Percentiles rank a stretch among this genome's conserved stretches.
phyloP scores from a whole-genome alignment of 2,113 vertebrate genomes.

The Haemorhous mexicanus region DNA sequence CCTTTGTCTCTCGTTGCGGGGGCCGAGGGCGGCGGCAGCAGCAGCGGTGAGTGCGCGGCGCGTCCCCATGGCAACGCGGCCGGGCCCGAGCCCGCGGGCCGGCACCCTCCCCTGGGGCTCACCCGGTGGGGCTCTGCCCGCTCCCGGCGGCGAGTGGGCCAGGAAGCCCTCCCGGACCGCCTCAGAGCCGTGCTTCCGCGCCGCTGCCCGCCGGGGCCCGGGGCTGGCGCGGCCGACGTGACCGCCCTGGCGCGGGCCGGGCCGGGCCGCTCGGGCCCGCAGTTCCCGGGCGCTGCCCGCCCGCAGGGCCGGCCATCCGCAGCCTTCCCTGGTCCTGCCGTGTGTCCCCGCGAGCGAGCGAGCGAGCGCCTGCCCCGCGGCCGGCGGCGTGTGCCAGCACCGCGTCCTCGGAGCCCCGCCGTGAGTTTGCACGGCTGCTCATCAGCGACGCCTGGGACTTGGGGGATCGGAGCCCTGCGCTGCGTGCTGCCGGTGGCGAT shows the following conservation, averaged over 20 bases:
- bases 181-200: too few species aligned
- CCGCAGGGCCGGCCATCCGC: background rate
- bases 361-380: background rate
- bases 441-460: fast-evolving
- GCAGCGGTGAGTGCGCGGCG: background rate
- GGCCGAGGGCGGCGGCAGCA: background rate
- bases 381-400: background rate
- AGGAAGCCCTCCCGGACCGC: fast-evolving
- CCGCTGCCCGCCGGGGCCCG: background rate
- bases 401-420: background rate
- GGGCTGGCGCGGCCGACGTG: background rate
- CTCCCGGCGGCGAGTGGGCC: background rate
- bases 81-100: background rate
- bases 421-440: background rate
- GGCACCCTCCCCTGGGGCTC: fast-evolving
- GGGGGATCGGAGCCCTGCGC: fast-evolving
- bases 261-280: background rate
- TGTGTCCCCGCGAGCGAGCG: fast-evolving
- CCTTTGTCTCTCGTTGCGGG: background rate
- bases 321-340: background rate
- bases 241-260: background rate
- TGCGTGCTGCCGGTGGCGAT: fast-evolving
- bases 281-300: background rate
- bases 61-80: background rate
- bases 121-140: background rate